Conservation (phyloP, 1,140 invertebrate genomes). For the Aphelenchoides besseyi region DNA sequence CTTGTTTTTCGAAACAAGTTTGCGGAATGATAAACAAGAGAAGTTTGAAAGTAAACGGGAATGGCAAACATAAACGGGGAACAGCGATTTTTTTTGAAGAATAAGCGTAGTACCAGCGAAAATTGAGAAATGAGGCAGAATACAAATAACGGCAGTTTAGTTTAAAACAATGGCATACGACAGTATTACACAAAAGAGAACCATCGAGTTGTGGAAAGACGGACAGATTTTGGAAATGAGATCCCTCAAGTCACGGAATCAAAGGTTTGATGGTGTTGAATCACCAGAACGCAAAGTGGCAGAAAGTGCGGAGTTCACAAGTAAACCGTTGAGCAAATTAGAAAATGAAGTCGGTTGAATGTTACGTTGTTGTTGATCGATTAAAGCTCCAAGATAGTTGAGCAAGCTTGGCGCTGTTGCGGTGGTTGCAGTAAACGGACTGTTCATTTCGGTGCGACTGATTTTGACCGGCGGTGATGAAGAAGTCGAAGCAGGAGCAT, state of each 20-base stretch:
- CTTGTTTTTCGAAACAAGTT: background rate
- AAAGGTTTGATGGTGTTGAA: conserved; percentile 14
- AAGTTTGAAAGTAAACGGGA: background rate
- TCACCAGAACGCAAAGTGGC: background rate
- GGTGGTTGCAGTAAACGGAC: background rate
- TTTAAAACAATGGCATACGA: too few species aligned
- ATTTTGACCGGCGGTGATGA: conserved; percentile 19
- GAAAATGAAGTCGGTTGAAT: background rate
- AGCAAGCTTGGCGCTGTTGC: conserved; percentile 3
- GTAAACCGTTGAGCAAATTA: conserved; percentile 3
- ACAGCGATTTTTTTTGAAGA: background rate
- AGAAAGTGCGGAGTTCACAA: background rate
- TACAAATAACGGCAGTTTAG: background rate
- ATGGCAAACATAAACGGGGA: background rate
- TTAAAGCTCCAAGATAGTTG: conserved; percentile 8
- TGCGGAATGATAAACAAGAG: background rate
- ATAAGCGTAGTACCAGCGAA: background rate
- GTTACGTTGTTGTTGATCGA: conserved; percentile 1
- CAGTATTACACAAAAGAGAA: background rate
- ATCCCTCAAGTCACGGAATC: background rate
- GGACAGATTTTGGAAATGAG: conserved; percentile 12
- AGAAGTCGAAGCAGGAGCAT: background rate
- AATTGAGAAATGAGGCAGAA: background rate
- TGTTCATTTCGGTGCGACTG: background rate
- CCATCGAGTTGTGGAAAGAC: background rate